Percentiles rank a stretch among this genome's conserved stretches.
These are phyloP conservation scores for Anomalospiza imberbis DNA, from an alignment of 2,797 vertebrate species.

Conservation along the genomic window DNA sequence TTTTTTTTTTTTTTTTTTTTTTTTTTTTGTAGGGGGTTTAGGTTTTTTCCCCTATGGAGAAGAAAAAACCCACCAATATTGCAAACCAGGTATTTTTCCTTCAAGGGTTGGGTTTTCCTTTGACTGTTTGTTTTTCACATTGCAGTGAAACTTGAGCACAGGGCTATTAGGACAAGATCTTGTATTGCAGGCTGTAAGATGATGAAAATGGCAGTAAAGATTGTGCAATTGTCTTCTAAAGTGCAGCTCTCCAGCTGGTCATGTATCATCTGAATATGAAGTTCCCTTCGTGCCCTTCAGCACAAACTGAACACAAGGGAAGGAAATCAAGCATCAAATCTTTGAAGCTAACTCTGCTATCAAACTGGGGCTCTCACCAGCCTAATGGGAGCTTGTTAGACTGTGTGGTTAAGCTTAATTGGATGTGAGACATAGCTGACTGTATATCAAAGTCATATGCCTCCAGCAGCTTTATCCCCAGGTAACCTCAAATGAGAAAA, in stretches of 20 bases:
- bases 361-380: constrained; percentile 13
- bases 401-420: constrained; percentile 55
- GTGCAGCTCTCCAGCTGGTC: constrained; percentile 21
- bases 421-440: constrained; percentile 54
- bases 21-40: background rate
- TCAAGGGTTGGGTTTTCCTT: background rate
- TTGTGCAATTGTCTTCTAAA: constrained; percentile 49
- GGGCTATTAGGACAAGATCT: constrained; percentile 1
- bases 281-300: constrained; percentile 37
- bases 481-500: constrained; percentile 64
- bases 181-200: constrained; percentile 38
- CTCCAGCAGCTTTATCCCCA: constrained; percentile 62
- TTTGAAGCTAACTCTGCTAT: constrained; percentile 51
- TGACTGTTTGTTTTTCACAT: constrained; percentile 31
- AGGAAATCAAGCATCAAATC: constrained; percentile 49
- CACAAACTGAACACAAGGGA: constrained; percentile 18
- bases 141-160: constrained; percentile 35
- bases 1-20: background rate
- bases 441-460: constrained; percentile 58
- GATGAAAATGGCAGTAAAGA: constrained; percentile 51
- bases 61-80: background rate
- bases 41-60: background rate
- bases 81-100: constrained; percentile 38
- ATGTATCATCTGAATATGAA: constrained; percentile 26
- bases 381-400: constrained; percentile 59